Base-by-base conservation (phyloP, 2,888 invertebrate species). In the Chymomyza amoena region DNA sequence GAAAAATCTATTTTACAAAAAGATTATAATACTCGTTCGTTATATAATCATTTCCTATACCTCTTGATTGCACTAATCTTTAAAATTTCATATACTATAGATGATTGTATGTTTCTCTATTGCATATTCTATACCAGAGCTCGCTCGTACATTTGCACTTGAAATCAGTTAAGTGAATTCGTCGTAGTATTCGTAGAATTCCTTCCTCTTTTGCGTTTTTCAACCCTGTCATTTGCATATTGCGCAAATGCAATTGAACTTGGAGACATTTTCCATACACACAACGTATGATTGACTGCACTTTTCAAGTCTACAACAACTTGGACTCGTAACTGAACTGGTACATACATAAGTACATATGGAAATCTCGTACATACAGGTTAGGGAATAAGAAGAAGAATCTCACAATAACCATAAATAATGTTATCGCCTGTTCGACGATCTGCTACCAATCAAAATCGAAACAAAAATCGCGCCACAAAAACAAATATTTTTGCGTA, bases 91-190 rank as follows among this genome's bases (percentile, higher is more conserved):
- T 7, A 32, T 32, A 32, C 32, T 32, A 32, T 25, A 25, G 25
- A 25, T 25, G 25, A 25, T 25, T 32, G 32, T 32, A 32, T 32
- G 7, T 32, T 32, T 32, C 2, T 32, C 36, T 36, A 36, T 36
- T 36, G 9, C 36, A 25, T 25, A 25, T 25, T 25, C 25, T 25
- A 25, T 2, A 36, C 36, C 36, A 36, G 7, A 36, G 9, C 10
- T 45, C 13, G 9, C 10, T 45, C 13, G 39, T 9, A 5, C 16
- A 73, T 70, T 72, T 79, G 76, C 76, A 79, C 74, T 78, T 79
- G 76, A 57, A 74, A 78, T 78, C 78, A 78, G 72, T 79, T 74
- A 74, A 63, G 68, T 65, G 45, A 66, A 18, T n/a, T 39, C 39
- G 4, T 13, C 0, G 10, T 13, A 5, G 45, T 64, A 18, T n/a